Evolutionary conservation across 2,888 invertebrate genomes (phyloP).

Genomic region (Drosophila anomelani): DNA sequence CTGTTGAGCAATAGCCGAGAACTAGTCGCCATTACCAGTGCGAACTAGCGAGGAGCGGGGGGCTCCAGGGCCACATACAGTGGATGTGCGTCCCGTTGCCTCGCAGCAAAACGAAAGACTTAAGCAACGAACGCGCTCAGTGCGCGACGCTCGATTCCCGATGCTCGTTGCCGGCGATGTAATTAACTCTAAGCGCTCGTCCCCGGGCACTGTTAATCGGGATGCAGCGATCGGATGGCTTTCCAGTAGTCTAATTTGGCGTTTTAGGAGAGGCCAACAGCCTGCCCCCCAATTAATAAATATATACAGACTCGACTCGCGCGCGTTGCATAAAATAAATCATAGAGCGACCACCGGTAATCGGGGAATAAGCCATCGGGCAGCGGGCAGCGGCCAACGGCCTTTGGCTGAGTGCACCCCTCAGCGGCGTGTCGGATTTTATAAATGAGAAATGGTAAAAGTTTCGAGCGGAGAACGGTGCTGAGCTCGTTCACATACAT

Average conservation of each 20-base stretch:
- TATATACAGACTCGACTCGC: slow-evolving; percentile 38
- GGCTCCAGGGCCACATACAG: slow-evolving; percentile 10
- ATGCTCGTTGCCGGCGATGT: slow-evolving; percentile 28
- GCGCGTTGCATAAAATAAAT: slow-evolving; percentile 57
- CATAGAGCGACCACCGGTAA: slow-evolving; percentile 23
- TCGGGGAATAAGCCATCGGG: slow-evolving; percentile 32
- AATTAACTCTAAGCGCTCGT: slow-evolving; percentile 53
- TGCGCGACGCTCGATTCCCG: slow-evolving; percentile 8
- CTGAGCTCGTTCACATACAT: slow-evolving; percentile 30
- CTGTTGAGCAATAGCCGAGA: slow-evolving; percentile 46
- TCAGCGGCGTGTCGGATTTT: slow-evolving; percentile 61
- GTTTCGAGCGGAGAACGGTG: slow-evolving; percentile 11
- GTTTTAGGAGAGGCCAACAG: slow-evolving; percentile 49
- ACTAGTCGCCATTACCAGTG: slow-evolving; percentile 48
- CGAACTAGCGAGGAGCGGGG: slow-evolving; percentile 18
- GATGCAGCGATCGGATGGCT: slow-evolving; percentile 41
- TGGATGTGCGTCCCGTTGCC: slow-evolving; percentile 39
- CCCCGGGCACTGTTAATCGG: slow-evolving; percentile 49
- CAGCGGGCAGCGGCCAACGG: slow-evolving; percentile 5
- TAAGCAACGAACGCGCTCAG: slow-evolving; percentile 56
- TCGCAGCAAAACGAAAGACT: slow-evolving; percentile 55
- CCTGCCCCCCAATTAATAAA: slow-evolving; percentile 56
- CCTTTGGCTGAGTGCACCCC: slow-evolving; percentile 44
- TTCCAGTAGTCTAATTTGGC: slow-evolving; percentile 56
- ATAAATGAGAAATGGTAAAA: slow-evolving; percentile 55